Evolutionary conservation across 2,797 vertebrate species (phyloP), one percentile per base, ranked within the genome.

Genomic region (Catostomus latipinnis): DNA sequence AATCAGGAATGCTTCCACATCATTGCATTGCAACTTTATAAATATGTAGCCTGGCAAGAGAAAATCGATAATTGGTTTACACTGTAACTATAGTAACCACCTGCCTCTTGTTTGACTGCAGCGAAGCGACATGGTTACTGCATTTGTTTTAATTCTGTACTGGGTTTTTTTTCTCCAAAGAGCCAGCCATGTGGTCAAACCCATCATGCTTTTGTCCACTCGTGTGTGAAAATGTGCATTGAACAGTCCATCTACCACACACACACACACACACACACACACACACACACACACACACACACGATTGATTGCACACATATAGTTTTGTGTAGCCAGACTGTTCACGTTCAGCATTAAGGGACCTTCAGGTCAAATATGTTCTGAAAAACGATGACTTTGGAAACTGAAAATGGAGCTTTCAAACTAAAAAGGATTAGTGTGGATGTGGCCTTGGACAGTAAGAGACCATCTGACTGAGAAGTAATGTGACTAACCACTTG

Each of bases 31-130:
- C 43, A 8, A 50, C 69, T 69, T 70, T 46, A 73, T 67, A 67
- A 60, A 72, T 79, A 60, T 73, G 62, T 68, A 53, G 18, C 8
- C 18, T 48, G 71, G 70, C 62, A 60, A 72, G 56, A 78, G 53
- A 50, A 82, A 84, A 74, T 63, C 67, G 71, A 82, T 71, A 58
- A 84, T 75, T 79, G 54, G 69, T 84, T 81, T 87, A 81, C 61
- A 73, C 49, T 63, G 81, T 85, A 79, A 80, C 86, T 72, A 87
- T 87, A 76, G 84, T 67, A 84, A 87, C 86, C 75, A 82, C 81
- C 60, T 82, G 80, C 68, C 72, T 79, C 72, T 77, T 79, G 69
- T 71, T 85, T 71, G 68, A 61, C 43, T 71, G 50, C 72, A 76
- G 71, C 57, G 68, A 68, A 63, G 14, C 43, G 65, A 71, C 50